Conservation (phyloP, 2,113 vertebrate species). For the Lophochroa leadbeateri region DNA sequence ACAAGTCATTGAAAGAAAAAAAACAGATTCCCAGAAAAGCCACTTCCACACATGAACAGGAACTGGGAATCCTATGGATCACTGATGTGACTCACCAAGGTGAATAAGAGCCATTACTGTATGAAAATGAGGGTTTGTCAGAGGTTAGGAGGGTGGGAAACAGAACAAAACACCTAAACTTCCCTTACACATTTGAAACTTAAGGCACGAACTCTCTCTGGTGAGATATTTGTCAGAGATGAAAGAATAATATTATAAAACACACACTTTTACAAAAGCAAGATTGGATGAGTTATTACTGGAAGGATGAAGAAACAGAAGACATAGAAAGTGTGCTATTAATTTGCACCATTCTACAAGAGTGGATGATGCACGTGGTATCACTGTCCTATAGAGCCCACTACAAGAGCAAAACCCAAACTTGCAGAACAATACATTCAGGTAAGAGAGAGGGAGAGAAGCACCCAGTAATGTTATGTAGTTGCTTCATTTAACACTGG, state of each 20-base stretch:
- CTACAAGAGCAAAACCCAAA: background rate
- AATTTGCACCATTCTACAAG: background rate
- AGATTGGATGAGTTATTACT: background rate
- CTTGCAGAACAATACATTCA: rapidly evolving
- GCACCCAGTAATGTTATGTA: rapidly evolving
- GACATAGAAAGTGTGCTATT: background rate
- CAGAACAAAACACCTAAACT: background rate
- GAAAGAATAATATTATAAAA: background rate
- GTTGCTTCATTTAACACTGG: background rate
- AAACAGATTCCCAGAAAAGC: background rate
- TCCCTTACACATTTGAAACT: background rate
- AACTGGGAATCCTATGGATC: background rate
- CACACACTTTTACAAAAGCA: background rate
- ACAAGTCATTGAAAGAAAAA: background rate
- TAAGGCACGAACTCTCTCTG: background rate
- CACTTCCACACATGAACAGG: background rate
- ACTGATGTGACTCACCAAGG: background rate
- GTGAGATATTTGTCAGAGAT: background rate
- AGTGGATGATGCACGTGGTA: background rate
- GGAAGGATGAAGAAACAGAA: background rate
- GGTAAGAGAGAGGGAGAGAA: background rate
- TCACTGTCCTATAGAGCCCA: background rate
- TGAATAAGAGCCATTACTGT: background rate
- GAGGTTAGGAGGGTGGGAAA: background rate
- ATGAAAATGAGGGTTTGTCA: background rate